Percentiles rank a stretch among this genome's conserved stretches.
Conservation (phyloP, 2,888 invertebrate species). For the Apodemia duryi region DNA sequence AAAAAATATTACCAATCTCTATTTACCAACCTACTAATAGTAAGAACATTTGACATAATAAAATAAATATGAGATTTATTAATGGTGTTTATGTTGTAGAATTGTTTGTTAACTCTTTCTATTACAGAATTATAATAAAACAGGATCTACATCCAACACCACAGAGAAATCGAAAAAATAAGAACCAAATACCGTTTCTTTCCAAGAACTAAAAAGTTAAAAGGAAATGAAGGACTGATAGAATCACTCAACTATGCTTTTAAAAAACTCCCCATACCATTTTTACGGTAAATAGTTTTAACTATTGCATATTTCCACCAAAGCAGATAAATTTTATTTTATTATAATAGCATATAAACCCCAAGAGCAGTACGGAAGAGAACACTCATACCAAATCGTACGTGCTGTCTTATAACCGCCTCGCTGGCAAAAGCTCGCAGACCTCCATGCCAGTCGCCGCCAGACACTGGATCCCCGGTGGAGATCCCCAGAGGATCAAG, state of each 20-base stretch:
- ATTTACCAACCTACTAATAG: no score
- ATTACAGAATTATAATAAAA: not conserved
- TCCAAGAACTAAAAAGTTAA: not conserved
- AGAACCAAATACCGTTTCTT: not conserved
- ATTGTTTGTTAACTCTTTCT: not conserved
- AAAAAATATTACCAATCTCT: no score
- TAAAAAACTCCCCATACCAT: no score
- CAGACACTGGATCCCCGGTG: slow-evolving; percentile 81
- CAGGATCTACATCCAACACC: not conserved
- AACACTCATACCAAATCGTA: slow-evolving; percentile 73
- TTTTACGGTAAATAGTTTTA: not conserved
- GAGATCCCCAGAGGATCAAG: slow-evolving; percentile 96
- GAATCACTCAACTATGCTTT: no score
- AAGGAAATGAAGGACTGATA: no score
- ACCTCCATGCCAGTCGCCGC: slow-evolving; percentile 72
- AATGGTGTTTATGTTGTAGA: not conserved
- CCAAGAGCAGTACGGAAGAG: slow-evolving; percentile 23
- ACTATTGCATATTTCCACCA: not conserved
- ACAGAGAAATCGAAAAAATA: not conserved
- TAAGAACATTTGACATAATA: no score
- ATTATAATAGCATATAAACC: not conserved
- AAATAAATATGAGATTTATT: no score
- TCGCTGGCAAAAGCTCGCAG: slow-evolving; percentile 74
- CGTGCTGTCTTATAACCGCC: slow-evolving; percentile 75
- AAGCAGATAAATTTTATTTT: not conserved